phyloP scores from a whole-genome alignment of 2,113 vertebrate genomes.

The Fregata magnificens region DNA sequence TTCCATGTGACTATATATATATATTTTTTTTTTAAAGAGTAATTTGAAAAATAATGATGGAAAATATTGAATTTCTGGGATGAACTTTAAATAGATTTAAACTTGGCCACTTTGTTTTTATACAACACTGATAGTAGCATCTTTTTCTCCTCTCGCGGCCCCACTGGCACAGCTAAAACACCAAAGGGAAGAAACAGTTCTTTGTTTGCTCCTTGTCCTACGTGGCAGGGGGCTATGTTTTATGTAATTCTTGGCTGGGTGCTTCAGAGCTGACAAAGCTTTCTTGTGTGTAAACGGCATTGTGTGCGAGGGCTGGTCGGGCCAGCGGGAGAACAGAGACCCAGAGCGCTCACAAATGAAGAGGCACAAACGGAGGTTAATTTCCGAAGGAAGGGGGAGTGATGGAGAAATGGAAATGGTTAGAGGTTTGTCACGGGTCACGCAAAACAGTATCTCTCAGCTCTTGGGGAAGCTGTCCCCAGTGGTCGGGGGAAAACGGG shows the following conservation, averaged over 20 bases:
- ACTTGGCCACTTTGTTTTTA: neutral
- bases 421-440: neutral
- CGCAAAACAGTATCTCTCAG: neutral
- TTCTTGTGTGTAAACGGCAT: constrained; percentile 16
- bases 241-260: constrained; percentile 66
- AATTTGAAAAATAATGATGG: neutral
- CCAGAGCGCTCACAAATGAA: neutral
- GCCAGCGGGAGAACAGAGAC: neutral
- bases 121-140: constrained; percentile 4
- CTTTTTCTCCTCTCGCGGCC: neutral
- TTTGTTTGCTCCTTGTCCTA: constrained; percentile 35
- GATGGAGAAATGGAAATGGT: neutral
- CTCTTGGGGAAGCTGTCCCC: neutral
- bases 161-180: constrained; percentile 12
- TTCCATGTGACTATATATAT: neutral
- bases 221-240: constrained; percentile 36
- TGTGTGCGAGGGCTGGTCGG: neutral
- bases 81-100: neutral
- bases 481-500: neutral
- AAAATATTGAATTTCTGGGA: neutral
- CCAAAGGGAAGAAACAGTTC: constrained; percentile 38
- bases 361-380: neutral
- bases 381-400: neutral
- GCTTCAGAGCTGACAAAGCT: constrained; percentile 50
- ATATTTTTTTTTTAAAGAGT: neutral